Base-by-base conservation (phyloP, 2,797 vertebrate genomes). In the Antennarius maculatus region DNA sequence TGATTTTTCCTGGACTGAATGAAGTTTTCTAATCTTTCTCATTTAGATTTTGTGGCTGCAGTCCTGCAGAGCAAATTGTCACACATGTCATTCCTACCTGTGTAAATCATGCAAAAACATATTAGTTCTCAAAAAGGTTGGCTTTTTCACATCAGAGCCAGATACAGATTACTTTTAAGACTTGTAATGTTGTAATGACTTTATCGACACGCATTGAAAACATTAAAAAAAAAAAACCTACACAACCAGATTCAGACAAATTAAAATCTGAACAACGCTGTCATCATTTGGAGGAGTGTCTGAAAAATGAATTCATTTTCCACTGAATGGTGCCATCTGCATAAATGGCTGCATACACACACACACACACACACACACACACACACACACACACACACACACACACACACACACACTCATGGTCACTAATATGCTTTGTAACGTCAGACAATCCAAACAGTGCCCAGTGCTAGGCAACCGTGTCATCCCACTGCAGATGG, bases 401-500 rank as follows among this genome's bases (percentile, higher is more conserved):
- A 15, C 57, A 70, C 37, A 80, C 60, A 76, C 80, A 88, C 53
- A 59, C n/a, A 58, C 28, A 13, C 14, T 31, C 50, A 37, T 28
- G 78, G 51, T 61, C 60, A 31, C 74, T 65, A 77, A 57, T 85
- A 76, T 85, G 84, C 65, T 71, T 74, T 83, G 66, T 71, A 58
- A 45, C 80, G 53, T 86, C 83, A 90, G 64, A 77, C 77, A 77
- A 75, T 67, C 76, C 76, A 87, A 88, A 89, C 85, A 87, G 65
- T 69, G 67, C 64, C 58, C 65, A 69, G 56, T 80, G 86, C 90
- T 88, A 90, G 84, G 90, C 91, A 93, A 93, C 90, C 65, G 60
- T 80, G 78, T 83, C 80, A 89, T 88, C 86, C 84, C 62, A 61
- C 78, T 70, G 69, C 91, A 92, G 86, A 90, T 92, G 92, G 87